A percentile compares a stretch with the other conserved stretches of the same genome.
Evolutionary conservation across 2,797 vertebrate genomes (phyloP).

Genomic region (Podarcis lilfordi): DNA sequence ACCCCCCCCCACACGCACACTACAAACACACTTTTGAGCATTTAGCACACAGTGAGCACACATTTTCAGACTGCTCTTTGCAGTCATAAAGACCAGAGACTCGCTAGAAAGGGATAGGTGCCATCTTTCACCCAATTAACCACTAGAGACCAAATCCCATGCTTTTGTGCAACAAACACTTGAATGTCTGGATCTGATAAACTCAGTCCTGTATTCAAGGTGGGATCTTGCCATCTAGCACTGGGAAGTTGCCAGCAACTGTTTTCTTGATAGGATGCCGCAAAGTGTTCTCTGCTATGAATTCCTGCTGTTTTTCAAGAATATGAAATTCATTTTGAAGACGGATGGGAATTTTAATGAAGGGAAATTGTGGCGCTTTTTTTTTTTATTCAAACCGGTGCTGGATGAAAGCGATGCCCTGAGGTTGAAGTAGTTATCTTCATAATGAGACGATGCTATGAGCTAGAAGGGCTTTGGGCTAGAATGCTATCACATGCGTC

Average conservation of each 20-base stretch:
- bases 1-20: rapidly evolving
- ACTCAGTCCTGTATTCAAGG: not conserved
- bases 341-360: slow-evolving; percentile 21
- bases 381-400: slow-evolving; percentile 36
- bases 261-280: not conserved
- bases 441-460: slow-evolving; percentile 59
- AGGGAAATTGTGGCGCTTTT: slow-evolving; percentile 3
- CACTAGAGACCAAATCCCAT: not conserved
- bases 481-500: slow-evolving; percentile 54
- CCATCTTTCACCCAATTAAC: not conserved
- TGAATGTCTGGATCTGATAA: not conserved
- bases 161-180: not conserved
- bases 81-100: not conserved
- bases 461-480: slow-evolving; percentile 58
- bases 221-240: no score
- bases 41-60: not conserved
- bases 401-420: slow-evolving; percentile 35
- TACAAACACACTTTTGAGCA: no score
- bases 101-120: not conserved
- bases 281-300: not conserved
- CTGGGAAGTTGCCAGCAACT: not conserved
- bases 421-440: slow-evolving; percentile 55
- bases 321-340: not conserved
- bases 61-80: no score
- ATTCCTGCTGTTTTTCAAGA: not conserved